Percentiles rank a stretch among this genome's conserved stretches.
Conservation (phyloP, 2,113 vertebrate species). For the Daphoenositta chrysoptera region DNA sequence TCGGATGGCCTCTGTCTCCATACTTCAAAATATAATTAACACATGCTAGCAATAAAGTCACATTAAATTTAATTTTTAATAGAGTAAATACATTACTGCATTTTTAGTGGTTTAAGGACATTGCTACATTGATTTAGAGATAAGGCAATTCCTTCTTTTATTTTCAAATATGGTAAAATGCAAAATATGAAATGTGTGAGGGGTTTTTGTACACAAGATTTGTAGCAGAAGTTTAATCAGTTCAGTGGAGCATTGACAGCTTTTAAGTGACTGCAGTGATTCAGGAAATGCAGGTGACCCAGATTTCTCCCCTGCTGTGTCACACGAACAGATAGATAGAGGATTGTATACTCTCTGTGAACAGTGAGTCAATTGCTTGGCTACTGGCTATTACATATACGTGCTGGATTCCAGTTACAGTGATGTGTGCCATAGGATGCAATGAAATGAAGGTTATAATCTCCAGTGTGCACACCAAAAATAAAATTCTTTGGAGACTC, state of each 20-base stretch:
- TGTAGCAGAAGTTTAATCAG: not conserved
- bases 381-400: not conserved
- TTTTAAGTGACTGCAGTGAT: not conserved
- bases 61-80: not conserved
- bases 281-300: not conserved
- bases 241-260: not conserved
- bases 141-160: not conserved
- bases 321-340: not conserved
- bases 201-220: not conserved
- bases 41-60: not conserved
- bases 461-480: not conserved
- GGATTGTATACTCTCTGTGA: not conserved
- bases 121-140: not conserved
- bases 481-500: not conserved
- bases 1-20: not conserved
- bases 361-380: not conserved
- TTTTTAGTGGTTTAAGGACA: not conserved
- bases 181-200: not conserved
- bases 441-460: not conserved
- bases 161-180: not conserved
- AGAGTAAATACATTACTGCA: not conserved
- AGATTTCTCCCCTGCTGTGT: slow-evolving; percentile 1
- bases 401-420: not conserved
- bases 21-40: slow-evolving; percentile 4
- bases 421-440: not conserved